Evolutionary conservation across 2,888 invertebrate genomes (phyloP), one percentile per base, ranked within the genome.

Genomic region (Taphrorychus bicolor): DNA sequence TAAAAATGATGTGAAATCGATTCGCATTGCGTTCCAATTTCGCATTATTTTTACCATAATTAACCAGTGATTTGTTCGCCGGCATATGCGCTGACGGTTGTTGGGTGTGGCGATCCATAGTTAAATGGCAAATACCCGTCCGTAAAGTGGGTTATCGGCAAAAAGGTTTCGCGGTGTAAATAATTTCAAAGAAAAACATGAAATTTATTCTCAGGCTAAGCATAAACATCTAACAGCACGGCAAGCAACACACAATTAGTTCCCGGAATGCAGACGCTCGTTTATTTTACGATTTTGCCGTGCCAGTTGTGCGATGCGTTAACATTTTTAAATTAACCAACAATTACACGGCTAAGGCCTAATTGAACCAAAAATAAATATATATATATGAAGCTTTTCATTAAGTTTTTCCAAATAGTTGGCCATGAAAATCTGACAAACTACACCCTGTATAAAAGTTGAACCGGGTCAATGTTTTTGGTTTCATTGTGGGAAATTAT

Each of bases 1-100:
- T 66, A 60, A 66, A 61, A 66, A 66, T 57, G 60, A 66, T 66
- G 66, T 56, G 59, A 66, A 59, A 66, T 66, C 66, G 66, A 66
- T 66, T 53, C 56, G 24, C 52, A 60, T 56, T 60, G 54, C 23
- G 59, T 56, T 21, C 48, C 24, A 58, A 49, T 57, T 64, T 56
- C 56, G 56, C 54, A 9, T 2, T 40, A 56, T 32, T 40, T 16
- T 22, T 22, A 7, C 11, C 18, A n/a, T 17, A 48, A 48, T 48
- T 9, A 48, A 48, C n/a, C 16, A 16, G 48, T 19, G 19, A 21
- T 51, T 19, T 51, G 22, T 7, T 19, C 21, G 9, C 5, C 5
- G 5, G 45, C 45, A 45, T 16, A 5, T 45, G 14, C 7, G 17
- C 16, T n/a, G n/a, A n/a, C 45, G 23, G 5, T 23, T 23, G 14